Evolutionary conservation across 2,888 invertebrate genomes (phyloP), one percentile per base, ranked within the genome.

Genomic region (Ectemnius continuus): DNA sequence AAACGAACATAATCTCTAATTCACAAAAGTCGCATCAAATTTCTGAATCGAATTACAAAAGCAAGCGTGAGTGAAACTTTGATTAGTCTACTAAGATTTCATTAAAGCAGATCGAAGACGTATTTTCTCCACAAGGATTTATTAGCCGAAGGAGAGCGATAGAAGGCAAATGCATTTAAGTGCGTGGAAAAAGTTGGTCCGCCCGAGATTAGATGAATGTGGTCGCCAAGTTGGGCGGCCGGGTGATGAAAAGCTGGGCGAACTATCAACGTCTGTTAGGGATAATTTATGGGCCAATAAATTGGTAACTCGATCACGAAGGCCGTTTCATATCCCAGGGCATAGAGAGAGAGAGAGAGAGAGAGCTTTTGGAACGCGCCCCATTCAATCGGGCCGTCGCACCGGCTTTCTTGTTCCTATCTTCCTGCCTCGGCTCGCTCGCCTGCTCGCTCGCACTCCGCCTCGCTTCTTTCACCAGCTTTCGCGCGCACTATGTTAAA

Each of bases 221-320:
- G 36, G 36, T 36, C 36, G 36, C 36, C 36, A 36, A 36, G 36
- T 8, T 36, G 36, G 36, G 5, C 28, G 11, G 1, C 13, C 4
- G 16, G 61, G 20, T 23, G n/a, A 46, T 13, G 14, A 47, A 23
- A 48, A 52, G n/a, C 16, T 52, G 70, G 67, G 61, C 60, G 48
- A 67, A 61, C 64, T 58, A 74, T 78, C 69, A 73, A 73, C 74
- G 72, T 75, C 66, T 71, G 70, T 74, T 65, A 57, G 61, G 71
- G 70, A 67, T 83, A 83, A 79, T 81, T 81, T 81, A 83, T 79
- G 71, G 71, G 66, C 73, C 74, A 68, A 76, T 77, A 75, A 77
- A 79, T 82, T 72, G 73, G 71, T 68, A 70, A 70, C 74, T 56
- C 26, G 69, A 76, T 73, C 76, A 62, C 56, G 67, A 58, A 64